Evolutionary conservation across 1,140 invertebrate species (phyloP).

Genomic region (Macrobrachium rosenbergii): DNA sequence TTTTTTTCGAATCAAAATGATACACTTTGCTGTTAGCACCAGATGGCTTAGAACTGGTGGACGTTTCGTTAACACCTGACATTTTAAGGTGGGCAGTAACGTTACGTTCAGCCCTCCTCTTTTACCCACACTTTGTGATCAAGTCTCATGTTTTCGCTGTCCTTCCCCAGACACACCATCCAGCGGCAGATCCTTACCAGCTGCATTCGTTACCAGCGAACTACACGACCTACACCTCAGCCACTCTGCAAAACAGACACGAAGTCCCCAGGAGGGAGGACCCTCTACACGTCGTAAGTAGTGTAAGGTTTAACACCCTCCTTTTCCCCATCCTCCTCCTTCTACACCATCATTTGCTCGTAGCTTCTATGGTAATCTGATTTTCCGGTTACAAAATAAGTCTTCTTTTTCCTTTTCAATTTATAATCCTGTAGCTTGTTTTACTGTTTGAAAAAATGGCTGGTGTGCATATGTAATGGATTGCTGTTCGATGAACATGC

Average conservation of each 20-base stretch:
- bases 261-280: constrained; percentile 63
- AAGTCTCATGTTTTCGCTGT: neutral
- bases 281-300: constrained; percentile 65
- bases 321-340: neutral
- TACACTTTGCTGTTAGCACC: too few species aligned
- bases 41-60: too few species aligned
- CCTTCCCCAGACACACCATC: constrained; percentile 57
- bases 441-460: too few species aligned
- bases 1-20: too few species aligned
- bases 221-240: constrained; percentile 65
- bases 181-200: constrained; percentile 64
- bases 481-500: too few species aligned
- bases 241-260: constrained; percentile 66
- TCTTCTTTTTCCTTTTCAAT: neutral
- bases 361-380: neutral
- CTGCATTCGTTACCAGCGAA: constrained; percentile 64
- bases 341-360: neutral
- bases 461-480: too few species aligned
- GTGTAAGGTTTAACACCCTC: neutral
- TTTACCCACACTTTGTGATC: too few species aligned
- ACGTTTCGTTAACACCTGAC: too few species aligned
- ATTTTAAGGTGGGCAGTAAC: too few species aligned
- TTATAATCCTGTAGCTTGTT: too few species aligned
- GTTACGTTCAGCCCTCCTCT: too few species aligned
- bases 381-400: neutral